A percentile compares a stretch with the other conserved stretches of the same genome.
Conservation (phyloP, 2,113 vertebrate genomes). For the Prunella himalayana region DNA sequence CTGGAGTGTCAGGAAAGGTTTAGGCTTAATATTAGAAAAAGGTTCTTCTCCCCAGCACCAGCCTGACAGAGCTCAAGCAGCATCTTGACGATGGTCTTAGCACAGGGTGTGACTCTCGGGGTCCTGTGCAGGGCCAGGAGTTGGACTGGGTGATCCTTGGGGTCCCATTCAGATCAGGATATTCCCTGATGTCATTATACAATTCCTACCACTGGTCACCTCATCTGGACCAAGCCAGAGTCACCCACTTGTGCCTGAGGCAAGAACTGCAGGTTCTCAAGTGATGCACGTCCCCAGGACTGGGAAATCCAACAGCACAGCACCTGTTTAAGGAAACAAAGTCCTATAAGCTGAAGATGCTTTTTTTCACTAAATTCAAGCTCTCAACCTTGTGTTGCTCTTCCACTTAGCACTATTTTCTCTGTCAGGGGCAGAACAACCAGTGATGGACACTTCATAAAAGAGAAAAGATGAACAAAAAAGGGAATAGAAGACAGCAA, state of each 20-base stretch:
- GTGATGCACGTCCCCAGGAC: accelerated
- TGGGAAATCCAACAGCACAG: neutral
- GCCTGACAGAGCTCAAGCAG: neutral
- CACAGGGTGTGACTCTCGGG: too few species aligned
- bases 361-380: neutral
- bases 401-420: neutral
- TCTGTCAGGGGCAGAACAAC: neutral
- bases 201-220: neutral
- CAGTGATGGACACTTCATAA: neutral
- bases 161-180: neutral
- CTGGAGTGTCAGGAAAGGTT: neutral
- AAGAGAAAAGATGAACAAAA: neutral
- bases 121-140: neutral
- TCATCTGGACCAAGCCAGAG: too few species aligned
- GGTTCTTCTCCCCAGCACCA: neutral
- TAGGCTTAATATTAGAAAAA: neutral
- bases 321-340: neutral
- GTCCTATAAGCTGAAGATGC: neutral
- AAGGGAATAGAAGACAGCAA: neutral
- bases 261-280: neutral
- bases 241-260: too few species aligned
- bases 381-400: neutral
- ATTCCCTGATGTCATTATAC: neutral
- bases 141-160: accelerated
- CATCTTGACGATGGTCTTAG: accelerated